Conservation (phyloP, 2,888 invertebrate species). For the Heliconius ismenius region DNA sequence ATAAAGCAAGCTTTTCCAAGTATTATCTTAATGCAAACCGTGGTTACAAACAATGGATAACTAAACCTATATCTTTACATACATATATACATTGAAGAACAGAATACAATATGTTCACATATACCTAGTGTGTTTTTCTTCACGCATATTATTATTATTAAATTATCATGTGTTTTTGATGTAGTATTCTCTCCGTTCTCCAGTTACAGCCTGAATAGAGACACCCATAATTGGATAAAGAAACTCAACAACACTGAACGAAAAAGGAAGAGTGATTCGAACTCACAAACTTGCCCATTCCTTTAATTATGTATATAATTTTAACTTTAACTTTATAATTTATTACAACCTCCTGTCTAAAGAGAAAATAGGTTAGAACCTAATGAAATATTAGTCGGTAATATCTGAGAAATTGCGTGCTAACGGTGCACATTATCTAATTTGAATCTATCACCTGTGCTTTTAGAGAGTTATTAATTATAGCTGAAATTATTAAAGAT, state of each 20-base stretch:
- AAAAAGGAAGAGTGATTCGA: too few species aligned
- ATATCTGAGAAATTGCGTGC: background rate
- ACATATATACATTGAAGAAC: background rate
- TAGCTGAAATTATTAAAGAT: too few species aligned
- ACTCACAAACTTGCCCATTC: too few species aligned
- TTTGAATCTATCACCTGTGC: background rate
- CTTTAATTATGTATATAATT: too few species aligned
- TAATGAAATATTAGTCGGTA: background rate
- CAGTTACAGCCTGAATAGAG: too few species aligned
- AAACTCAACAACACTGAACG: too few species aligned
- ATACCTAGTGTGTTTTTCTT: too few species aligned
- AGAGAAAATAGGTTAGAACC: background rate
- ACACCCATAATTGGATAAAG: too few species aligned
- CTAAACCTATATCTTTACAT: background rate
- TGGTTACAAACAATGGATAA: slow-evolving; percentile 17
- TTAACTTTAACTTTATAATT: background rate
- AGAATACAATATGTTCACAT: too few species aligned
- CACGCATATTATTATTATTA: too few species aligned
- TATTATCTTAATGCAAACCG: slow-evolving; percentile 8
- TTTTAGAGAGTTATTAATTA: background rate
- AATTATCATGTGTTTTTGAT: too few species aligned
- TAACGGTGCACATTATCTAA: background rate
- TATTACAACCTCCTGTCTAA: background rate
- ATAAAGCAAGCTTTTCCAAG: slow-evolving; percentile 9
- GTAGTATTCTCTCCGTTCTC: too few species aligned